phyloP scores from a whole-genome alignment of 2,888 invertebrate genomes.

The Parnassius glacialis region DNA sequence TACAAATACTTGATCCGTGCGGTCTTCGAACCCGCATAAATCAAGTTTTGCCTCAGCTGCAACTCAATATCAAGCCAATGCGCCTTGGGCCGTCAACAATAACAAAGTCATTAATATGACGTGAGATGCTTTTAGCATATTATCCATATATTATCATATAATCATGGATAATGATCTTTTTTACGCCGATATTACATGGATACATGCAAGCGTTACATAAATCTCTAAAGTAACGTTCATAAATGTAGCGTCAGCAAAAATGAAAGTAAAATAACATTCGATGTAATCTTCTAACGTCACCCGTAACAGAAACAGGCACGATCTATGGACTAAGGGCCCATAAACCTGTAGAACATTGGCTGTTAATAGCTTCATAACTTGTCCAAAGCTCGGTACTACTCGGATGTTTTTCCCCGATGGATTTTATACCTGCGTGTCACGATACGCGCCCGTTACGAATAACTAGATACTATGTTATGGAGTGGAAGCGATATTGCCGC shows the following conservation, averaged over 20 bases:
- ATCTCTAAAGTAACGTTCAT: too few relatives aligned
- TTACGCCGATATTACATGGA: too few relatives aligned
- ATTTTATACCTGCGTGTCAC: slow-evolving; percentile 19
- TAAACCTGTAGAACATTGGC: slow-evolving; percentile 33
- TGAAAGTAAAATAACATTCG: neutral
- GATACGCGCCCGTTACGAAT: slow-evolving; percentile 12
- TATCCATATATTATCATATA: too few relatives aligned
- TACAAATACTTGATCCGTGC: too few relatives aligned
- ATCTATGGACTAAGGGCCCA: slow-evolving; percentile 22
- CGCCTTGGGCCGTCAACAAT: too few relatives aligned
- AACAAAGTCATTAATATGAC: too few relatives aligned
- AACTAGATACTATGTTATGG: slow-evolving; percentile 10
- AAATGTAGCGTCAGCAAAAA: neutral
- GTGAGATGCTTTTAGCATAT: too few relatives aligned
- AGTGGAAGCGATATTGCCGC: slow-evolving; percentile 4
- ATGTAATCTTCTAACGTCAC: slow-evolving; percentile 7
- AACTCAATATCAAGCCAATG: too few relatives aligned
- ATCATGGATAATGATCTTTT: too few relatives aligned
- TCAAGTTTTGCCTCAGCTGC: too few relatives aligned
- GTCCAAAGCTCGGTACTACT: slow-evolving; percentile 14
- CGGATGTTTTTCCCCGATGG: slow-evolving; percentile 4
- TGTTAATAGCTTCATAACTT: slow-evolving; percentile 37
- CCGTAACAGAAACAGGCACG: slow-evolving; percentile 4
- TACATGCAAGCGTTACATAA: too few relatives aligned
- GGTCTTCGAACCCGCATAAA: too few relatives aligned